phyloP scores from a whole-genome alignment of 2,797 vertebrate species.

The Silurus aristotelis region DNA sequence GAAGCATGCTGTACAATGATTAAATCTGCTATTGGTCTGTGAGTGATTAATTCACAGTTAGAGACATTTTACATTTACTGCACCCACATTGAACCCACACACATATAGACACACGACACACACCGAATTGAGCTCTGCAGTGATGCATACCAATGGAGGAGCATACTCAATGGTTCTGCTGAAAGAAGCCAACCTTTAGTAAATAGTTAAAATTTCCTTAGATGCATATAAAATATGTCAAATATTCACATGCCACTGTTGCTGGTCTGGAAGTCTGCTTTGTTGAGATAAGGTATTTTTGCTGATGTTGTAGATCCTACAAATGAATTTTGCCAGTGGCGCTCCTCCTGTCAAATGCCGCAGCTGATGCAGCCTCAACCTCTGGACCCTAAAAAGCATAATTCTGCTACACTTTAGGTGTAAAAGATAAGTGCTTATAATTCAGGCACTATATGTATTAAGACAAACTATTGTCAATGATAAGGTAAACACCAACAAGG shows the following conservation, averaged over 20 bases:
- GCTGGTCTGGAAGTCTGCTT: conserved; percentile 18
- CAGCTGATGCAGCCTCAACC: conserved; percentile 38
- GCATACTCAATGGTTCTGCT: neutral
- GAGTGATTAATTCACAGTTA: neutral
- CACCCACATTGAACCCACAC: neutral
- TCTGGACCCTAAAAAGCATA: neutral
- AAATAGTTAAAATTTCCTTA: conserved; percentile 9
- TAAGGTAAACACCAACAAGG: neutral
- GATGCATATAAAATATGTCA: neutral
- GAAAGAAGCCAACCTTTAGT: neutral
- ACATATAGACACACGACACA: neutral
- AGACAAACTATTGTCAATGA: neutral
- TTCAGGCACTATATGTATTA: neutral
- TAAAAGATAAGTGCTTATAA: neutral
- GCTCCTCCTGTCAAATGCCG: conserved; percentile 16
- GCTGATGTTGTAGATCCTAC: conserved; percentile 9
- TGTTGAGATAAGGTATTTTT: conserved; percentile 28
- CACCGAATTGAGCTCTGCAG: conserved; percentile 8
- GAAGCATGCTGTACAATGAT: neutral
- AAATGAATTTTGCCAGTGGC: conserved; percentile 21
- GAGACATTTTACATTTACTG: neutral
- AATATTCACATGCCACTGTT: neutral
- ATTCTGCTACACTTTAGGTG: neutral
- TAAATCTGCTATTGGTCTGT: conserved; percentile 11
- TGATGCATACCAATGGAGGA: neutral